A percentile compares a stretch with the other conserved stretches of the same genome.
These are phyloP conservation scores for Copidosoma aretas DNA, from an alignment of 2,888 invertebrate species.

Conservation along the genomic window DNA sequence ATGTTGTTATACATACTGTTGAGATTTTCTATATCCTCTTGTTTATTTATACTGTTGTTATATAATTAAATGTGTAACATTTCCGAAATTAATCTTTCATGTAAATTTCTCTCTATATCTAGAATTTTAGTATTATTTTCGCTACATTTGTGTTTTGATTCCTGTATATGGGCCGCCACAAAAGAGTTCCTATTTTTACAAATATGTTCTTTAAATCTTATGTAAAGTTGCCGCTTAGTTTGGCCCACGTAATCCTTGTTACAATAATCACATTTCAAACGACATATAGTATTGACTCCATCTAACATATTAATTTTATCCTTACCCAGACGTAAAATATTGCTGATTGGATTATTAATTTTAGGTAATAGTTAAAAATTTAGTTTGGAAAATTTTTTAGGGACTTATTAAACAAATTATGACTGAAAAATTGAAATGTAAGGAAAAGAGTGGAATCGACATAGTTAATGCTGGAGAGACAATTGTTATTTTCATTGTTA, in stretches of 20 bases:
- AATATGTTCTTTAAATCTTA: neutral
- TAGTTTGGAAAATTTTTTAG: neutral
- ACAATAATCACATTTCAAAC: neutral
- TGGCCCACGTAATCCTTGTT: neutral
- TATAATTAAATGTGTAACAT: neutral
- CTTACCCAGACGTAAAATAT: neutral
- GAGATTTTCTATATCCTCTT: neutral
- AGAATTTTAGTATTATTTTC: neutral
- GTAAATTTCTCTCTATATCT: neutral
- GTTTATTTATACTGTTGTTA: neutral
- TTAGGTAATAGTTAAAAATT: neutral
- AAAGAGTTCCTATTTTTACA: neutral
- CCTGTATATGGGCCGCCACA: neutral
- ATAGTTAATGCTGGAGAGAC: neutral
- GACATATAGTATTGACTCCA: neutral
- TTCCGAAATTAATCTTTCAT: neutral
- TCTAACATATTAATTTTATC: neutral
- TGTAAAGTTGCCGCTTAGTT: neutral
- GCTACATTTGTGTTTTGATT: neutral
- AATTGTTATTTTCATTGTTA: no score
- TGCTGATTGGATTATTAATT: neutral
- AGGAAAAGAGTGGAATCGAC: neutral
- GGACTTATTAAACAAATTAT: neutral
- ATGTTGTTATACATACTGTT: neutral
- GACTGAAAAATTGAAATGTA: neutral